These are phyloP conservation scores for Antheraea assamensis DNA, from an alignment of 2,888 invertebrate species.

Conservation along the genomic window DNA sequence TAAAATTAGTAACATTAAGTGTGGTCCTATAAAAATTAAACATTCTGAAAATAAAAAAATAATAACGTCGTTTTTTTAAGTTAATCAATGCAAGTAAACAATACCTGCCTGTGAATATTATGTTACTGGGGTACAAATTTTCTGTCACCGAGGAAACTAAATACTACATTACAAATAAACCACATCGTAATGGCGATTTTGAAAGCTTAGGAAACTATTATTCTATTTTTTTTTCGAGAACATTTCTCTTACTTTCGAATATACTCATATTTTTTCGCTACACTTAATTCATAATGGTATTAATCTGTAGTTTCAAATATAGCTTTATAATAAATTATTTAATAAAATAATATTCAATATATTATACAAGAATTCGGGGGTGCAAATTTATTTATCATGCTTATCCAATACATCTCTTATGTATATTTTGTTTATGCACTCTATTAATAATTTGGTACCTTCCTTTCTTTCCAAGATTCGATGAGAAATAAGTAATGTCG, in stretches of 20 bases:
- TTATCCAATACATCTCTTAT: neutral
- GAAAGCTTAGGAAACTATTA: neutral
- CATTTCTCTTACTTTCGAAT: neutral
- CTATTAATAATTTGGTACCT: neutral
- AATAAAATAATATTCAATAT: no score
- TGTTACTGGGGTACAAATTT: neutral
- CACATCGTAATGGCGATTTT: neutral
- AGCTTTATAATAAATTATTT: no score
- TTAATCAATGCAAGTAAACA: neutral
- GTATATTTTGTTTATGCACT: neutral
- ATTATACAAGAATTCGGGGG: neutral
- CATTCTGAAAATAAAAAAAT: no score
- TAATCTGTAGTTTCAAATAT: no score
- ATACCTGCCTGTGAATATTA: neutral
- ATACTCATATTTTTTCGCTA: no score
- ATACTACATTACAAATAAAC: neutral
- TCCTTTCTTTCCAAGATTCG: neutral
- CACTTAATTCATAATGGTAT: no score
- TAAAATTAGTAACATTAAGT: no score
- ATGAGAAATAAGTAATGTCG: neutral
- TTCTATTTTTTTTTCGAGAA: neutral
- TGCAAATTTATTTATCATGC: neutral
- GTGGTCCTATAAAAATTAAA: no score
- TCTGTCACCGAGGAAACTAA: neutral
- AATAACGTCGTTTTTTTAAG: neutral